phyloP scores from a whole-genome alignment of 1,140 invertebrate species.

The Periplaneta americana region DNA sequence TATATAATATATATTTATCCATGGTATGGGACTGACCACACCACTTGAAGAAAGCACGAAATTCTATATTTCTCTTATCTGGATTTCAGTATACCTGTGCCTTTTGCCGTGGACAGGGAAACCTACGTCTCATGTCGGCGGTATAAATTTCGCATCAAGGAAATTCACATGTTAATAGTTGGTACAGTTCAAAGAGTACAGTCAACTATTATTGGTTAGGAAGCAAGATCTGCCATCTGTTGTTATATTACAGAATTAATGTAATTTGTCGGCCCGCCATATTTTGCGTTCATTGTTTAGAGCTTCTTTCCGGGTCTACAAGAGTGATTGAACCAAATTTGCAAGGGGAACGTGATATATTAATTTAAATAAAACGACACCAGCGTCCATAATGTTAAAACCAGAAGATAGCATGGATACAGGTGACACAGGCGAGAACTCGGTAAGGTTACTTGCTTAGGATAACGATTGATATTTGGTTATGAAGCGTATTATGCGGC shows the following conservation, averaged over 20 bases:
- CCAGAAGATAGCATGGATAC: conserved; percentile 12
- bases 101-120: no score
- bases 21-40: no score
- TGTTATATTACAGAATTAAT: background rate
- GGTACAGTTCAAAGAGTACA: no score
- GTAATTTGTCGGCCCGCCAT: background rate
- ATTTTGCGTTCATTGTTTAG: background rate
- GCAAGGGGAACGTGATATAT: background rate
- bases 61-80: no score
- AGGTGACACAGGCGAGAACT: conserved; percentile 12
- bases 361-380: no score
- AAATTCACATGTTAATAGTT: no score
- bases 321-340: background rate
- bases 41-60: no score
- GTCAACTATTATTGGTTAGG: no score
- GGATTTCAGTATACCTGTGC: no score
- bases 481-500: background rate
- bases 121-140: no score
- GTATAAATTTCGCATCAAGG: no score
- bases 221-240: background rate
- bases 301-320: background rate
- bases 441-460: background rate
- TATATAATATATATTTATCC: no score
- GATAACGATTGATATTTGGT: background rate
- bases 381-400: conserved; percentile 1